These are phyloP conservation scores for Gymnarchus niloticus DNA, from an alignment of 2,113 vertebrate genomes.

Conservation along the genomic window DNA sequence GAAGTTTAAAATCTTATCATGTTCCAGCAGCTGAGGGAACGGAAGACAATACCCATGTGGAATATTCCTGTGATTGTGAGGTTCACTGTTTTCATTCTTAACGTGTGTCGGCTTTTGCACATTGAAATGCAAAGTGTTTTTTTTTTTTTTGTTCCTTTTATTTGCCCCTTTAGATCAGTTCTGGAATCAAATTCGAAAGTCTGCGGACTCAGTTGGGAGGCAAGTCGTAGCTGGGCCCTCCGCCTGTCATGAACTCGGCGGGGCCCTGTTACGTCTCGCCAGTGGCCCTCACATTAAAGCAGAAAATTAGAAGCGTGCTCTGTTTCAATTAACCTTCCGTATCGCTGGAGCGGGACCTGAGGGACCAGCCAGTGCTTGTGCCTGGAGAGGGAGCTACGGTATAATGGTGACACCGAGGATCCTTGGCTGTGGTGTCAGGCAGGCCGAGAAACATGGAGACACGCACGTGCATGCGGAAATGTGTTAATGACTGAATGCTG, in stretches of 20 bases:
- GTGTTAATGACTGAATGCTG: no score
- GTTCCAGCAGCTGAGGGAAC: conserved; percentile 52
- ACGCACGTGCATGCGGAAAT: background rate
- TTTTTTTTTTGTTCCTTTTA: background rate
- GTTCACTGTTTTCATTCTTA: background rate
- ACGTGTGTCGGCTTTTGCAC: conserved; percentile 12
- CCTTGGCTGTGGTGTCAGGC: conserved; percentile 40
- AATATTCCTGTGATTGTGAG: conserved; percentile 37
- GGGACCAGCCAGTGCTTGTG: conserved; percentile 49
- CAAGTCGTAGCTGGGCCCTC: background rate
- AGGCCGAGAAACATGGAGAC: no score
- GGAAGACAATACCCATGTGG: conserved; percentile 40
- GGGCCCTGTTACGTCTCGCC: conserved; percentile 31
- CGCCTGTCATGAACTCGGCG: conserved; percentile 39
- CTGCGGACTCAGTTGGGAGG: conserved; percentile 31
- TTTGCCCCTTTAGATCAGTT: conserved; percentile 8
- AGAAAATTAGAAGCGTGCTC: conserved; percentile 70
- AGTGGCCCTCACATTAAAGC: conserved; percentile 60
- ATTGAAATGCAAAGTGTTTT: conserved; percentile 3
- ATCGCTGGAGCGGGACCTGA: conserved; percentile 53
- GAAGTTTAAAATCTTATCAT: conserved; percentile 60
- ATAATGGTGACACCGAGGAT: conserved; percentile 51
- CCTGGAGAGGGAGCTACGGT: conserved; percentile 56
- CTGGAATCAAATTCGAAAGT: background rate
- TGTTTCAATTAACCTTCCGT: conserved; percentile 71